Percentiles rank a stretch among this genome's conserved stretches.
phyloP scores from a whole-genome alignment of 2,888 invertebrate genomes.

The Heteromurus nitidus region DNA sequence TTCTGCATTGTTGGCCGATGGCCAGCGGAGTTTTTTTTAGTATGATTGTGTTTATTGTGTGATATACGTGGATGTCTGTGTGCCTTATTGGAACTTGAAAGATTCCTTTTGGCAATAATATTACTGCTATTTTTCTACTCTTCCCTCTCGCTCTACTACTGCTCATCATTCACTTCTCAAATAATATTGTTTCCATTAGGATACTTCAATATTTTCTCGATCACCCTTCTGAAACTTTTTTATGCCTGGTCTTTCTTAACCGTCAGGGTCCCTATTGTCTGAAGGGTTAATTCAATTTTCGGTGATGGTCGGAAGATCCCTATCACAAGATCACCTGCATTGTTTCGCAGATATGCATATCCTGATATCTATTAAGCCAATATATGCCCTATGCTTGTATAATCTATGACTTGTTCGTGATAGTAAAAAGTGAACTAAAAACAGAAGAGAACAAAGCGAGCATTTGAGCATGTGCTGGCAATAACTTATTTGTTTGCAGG shows the following conservation, averaged over 20 bases:
- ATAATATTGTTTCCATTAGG: not conserved
- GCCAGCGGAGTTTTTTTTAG: constrained; percentile 42
- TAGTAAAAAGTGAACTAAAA: constrained; percentile 12
- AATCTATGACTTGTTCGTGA: too few species aligned
- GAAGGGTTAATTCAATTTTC: constrained; percentile 59
- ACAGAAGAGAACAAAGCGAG: constrained; percentile 20
- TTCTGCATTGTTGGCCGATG: constrained; percentile 48
- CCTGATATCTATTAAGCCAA: too few species aligned
- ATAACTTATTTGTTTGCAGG: constrained; percentile 32
- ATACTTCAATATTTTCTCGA: constrained; percentile 43
- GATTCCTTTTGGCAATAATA: constrained; percentile 40
- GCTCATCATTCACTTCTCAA: constrained; percentile 8
- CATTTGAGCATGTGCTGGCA: constrained; percentile 49
- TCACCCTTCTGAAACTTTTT: too few species aligned
- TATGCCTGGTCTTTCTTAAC: constrained; percentile 5
- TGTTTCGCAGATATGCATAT: not conserved
- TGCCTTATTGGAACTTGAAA: constrained; percentile 41
- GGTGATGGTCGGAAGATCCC: constrained; percentile 39
- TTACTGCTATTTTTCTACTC: not conserved
- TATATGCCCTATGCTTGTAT: not conserved
- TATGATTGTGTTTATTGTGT: too few species aligned
- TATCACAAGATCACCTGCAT: constrained; percentile 47
- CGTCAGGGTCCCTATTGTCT: constrained; percentile 41
- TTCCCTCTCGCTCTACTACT: not conserved
- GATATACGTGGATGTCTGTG: too few species aligned